Percentiles rank a stretch among this genome's conserved stretches.
These are phyloP conservation scores for Euwallacea fornicatus DNA, from an alignment of 1,140 invertebrate species.

Conservation along the genomic window DNA sequence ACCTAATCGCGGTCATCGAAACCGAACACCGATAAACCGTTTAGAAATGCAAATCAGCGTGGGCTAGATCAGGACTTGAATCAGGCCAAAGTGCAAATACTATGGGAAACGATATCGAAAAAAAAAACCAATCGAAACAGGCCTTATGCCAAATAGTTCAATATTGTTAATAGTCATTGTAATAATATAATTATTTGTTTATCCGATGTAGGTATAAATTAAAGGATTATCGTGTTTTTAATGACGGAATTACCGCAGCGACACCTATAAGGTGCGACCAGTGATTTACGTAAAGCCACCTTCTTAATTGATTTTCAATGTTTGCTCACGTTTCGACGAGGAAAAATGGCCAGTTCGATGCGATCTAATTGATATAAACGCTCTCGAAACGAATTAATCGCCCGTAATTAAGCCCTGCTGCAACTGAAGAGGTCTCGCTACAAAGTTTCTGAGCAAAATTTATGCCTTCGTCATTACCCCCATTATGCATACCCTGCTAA, in stretches of 20 bases:
- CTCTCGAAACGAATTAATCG: constrained; percentile 17
- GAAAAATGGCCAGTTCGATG: constrained; percentile 1
- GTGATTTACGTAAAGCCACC: constrained; percentile 14
- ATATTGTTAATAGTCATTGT: not conserved
- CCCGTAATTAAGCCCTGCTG: constrained; percentile 13
- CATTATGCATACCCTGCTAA: no score
- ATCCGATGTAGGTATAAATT: not conserved
- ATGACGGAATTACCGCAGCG: not conserved
- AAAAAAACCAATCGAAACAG: not conserved
- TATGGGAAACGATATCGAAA: not conserved
- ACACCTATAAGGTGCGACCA: constrained; percentile 8
- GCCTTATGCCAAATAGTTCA: not conserved
- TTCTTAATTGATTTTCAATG: constrained; percentile 20
- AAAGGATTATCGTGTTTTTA: no score
- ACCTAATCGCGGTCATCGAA: not conserved
- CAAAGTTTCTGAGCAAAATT: no score
- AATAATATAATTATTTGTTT: constrained; percentile 3
- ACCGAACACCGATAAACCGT: not conserved
- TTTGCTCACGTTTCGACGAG: not conserved
- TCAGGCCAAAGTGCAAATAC: no score
- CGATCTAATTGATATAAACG: constrained; percentile 20
- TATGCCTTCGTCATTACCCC: no score
- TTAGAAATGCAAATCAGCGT: not conserved
- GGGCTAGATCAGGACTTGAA: no score
- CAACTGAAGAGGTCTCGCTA: not conserved